These are phyloP conservation scores for Adoxophyes honmai DNA, from an alignment of 1,140 invertebrate species.

Conservation along the genomic window DNA sequence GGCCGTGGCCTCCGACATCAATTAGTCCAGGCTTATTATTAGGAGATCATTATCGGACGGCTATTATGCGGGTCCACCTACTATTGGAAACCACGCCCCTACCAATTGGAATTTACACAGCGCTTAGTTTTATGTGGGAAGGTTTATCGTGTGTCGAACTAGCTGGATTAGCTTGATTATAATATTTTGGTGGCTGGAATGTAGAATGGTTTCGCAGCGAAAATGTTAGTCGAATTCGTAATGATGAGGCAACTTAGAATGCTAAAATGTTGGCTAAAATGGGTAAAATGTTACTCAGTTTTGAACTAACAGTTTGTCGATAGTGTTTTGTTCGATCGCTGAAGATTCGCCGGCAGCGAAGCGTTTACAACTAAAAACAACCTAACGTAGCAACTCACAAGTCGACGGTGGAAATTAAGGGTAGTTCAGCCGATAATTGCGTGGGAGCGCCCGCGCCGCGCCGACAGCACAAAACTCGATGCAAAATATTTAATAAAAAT, in stretches of 20 bases:
- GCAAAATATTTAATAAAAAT: too few relatives aligned
- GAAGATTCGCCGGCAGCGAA: too few relatives aligned
- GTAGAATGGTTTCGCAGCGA: background rate
- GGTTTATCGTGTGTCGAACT: background rate
- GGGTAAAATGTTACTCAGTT: too few relatives aligned
- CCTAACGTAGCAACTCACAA: background rate
- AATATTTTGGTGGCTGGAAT: too few relatives aligned
- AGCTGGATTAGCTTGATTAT: too few relatives aligned
- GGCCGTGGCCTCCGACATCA: background rate
- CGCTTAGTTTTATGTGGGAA: conserved; percentile 16
- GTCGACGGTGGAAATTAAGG: conserved; percentile 49
- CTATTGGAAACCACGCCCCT: conserved; percentile 57
- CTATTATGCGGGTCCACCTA: conserved; percentile 56
- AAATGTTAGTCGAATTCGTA: background rate
- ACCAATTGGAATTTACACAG: conserved; percentile 13
- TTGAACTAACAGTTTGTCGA: too few relatives aligned
- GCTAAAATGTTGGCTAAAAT: too few relatives aligned
- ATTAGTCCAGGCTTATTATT: conserved; percentile 33
- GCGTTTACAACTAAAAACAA: conserved; percentile 1
- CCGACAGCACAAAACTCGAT: conserved; percentile 29
- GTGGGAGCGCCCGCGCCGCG: conserved; percentile 42
- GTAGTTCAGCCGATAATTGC: conserved; percentile 67
- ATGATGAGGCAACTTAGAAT: too few relatives aligned
- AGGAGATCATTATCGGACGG: conserved; percentile 59
- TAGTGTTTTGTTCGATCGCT: too few relatives aligned